Evolutionary conservation across 1,140 invertebrate genomes (phyloP), one percentile per base, ranked within the genome.

Genomic region (Ctenoplectra terminalis): DNA sequence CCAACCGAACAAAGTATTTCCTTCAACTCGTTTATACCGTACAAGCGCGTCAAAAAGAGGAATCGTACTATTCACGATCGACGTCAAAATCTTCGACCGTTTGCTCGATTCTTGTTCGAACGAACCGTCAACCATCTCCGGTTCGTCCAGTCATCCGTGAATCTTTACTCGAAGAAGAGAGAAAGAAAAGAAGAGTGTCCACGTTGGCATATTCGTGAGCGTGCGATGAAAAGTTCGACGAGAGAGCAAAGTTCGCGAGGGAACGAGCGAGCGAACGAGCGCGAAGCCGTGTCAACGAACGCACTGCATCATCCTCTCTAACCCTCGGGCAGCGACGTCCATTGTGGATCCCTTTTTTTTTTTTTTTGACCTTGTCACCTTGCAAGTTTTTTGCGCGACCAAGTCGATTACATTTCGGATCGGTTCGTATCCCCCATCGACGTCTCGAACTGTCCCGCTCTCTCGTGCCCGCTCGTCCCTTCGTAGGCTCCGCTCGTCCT

Each of bases 401-500:
- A 60, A 54, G 37, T 85, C 69, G 67, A 86, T 86, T 85, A 86
- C 73, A 82, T 82, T 82, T 85, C 73, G 74, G 85, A 82, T 82
- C 67, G 67, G 63, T 37, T 40, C 43, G 48, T 79, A 50, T 71
- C 69, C 52, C 60, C 66, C 52, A 50, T 29, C 76, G 37, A 26
- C 63, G 40, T 40, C 15, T 26, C 66, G 20, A 20, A 34, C 37
- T 43, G 15, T 43, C 40, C 40, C 71, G 40, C 70, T 64, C 60
- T 13, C 71, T 66, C 40, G 46, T 48, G 23, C 82, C 58, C 56
- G 82, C 72, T 31, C 52, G 83, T 82, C 67, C 79, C 79, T 78
- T 86, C 54, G 83, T 23, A 82, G 52, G 58, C 84, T 74, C 29
- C 70, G 63, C 87, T 90, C 86, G 83, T 90, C 82, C 87, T 90